phyloP scores from a whole-genome alignment of 2,888 invertebrate genomes.

The Drosophila mercatorum region DNA sequence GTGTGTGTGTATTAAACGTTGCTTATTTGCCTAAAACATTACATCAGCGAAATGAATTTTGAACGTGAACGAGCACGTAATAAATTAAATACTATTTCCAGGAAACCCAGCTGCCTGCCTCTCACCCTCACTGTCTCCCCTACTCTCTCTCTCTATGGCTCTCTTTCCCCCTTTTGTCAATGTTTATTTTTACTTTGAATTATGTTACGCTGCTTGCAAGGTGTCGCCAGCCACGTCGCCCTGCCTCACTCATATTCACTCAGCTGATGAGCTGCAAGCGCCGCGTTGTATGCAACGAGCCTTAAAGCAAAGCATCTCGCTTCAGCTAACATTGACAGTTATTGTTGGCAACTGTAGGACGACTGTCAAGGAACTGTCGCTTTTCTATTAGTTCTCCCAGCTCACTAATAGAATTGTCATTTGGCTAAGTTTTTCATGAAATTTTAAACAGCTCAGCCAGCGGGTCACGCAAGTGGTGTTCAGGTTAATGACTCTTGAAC shows the following conservation, averaged over 20 bases:
- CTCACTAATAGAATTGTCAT: not conserved
- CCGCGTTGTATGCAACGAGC: constrained; percentile 32
- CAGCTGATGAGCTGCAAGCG: constrained; percentile 23
- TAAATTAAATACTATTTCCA: constrained; percentile 72
- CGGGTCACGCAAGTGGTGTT: not conserved
- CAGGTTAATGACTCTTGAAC: constrained; percentile 18
- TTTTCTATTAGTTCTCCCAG: not conserved
- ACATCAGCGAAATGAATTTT: constrained; percentile 78
- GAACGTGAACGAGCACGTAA: constrained; percentile 56
- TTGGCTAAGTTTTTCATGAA: not conserved
- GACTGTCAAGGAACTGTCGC: not conserved
- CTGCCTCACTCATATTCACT: constrained; percentile 6
- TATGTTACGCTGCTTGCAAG: constrained; percentile 58
- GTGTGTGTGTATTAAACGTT: constrained; percentile 42
- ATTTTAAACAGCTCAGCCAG: not conserved
- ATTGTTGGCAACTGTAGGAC: not conserved
- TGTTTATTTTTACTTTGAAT: constrained; percentile 76
- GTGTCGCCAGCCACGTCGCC: not conserved
- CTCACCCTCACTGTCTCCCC: not conserved
- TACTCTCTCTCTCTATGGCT: not conserved
- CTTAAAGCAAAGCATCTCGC: not conserved
- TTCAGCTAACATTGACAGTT: not conserved
- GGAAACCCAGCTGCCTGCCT: constrained; percentile 41
- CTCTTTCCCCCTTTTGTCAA: constrained; percentile 44
- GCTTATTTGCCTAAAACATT: constrained; percentile 75